phyloP scores from a whole-genome alignment of 2,797 vertebrate species.

The Sebastolobus alascanus region DNA sequence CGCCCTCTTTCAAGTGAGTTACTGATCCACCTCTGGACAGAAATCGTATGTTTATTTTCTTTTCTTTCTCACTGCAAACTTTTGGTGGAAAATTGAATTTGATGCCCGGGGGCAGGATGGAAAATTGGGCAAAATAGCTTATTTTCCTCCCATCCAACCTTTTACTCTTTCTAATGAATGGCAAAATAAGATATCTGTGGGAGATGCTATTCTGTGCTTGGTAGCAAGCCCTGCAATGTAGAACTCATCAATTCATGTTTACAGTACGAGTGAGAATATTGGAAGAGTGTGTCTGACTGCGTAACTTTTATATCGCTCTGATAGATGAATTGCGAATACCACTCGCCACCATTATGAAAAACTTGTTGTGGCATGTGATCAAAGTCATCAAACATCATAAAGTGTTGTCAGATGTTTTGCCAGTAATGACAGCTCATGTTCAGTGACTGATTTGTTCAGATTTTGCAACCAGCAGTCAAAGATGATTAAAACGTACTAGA shows the following conservation, averaged over 20 bases:
- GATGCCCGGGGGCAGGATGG: slow-evolving; percentile 86
- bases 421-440: slow-evolving; percentile 25
- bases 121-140: slow-evolving; percentile 90
- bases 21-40: slow-evolving; percentile 84
- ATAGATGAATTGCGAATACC: slow-evolving; percentile 34
- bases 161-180: slow-evolving; percentile 83
- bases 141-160: slow-evolving; percentile 79
- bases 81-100: slow-evolving; percentile 90
- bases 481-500: slow-evolving; percentile 25
- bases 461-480: slow-evolving; percentile 7
- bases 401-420: slow-evolving; percentile 21
- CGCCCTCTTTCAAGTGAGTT: slow-evolving; percentile 83
- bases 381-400: slow-evolving; percentile 32
- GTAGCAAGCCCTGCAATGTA: slow-evolving; percentile 65
- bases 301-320: slow-evolving; percentile 36
- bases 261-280: slow-evolving; percentile 54
- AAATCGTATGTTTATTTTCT: slow-evolving; percentile 85
- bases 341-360: slow-evolving; percentile 10
- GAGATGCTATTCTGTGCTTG: slow-evolving; percentile 67
- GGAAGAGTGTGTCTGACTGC: slow-evolving; percentile 49
- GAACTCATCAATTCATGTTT: slow-evolving; percentile 75
- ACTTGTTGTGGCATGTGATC: slow-evolving; percentile 23
- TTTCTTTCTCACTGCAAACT: slow-evolving; percentile 79
- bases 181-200: slow-evolving; percentile 83
- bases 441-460: slow-evolving; percentile 28